Percentiles rank a stretch among this genome's conserved stretches.
Conservation (phyloP, 2,113 vertebrate species). For the Lethenteron reissneri region DNA sequence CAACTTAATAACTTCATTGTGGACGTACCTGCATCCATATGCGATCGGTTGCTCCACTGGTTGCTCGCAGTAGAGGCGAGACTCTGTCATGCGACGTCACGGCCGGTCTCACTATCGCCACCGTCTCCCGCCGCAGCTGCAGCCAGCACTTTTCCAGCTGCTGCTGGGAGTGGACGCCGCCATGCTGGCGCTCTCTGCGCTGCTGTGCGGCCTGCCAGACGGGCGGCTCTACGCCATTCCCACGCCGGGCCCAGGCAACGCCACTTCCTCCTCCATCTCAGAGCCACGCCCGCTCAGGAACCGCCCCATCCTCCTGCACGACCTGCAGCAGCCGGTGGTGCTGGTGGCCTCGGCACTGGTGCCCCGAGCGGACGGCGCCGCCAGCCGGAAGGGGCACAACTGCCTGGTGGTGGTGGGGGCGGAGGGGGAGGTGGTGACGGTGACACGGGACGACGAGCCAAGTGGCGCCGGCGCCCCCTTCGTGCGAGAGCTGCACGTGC, state of each 20-base stretch:
- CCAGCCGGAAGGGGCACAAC: background rate
- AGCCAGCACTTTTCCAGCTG: background rate
- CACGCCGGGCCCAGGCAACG: background rate
- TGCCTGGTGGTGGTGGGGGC: slow-evolving; percentile 5
- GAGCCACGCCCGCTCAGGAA: background rate
- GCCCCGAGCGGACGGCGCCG: background rate
- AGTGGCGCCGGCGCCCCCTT: background rate
- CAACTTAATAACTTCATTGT: too few species aligned
- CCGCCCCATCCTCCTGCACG: background rate
- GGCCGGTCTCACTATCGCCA: too few species aligned
- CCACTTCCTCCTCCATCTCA: background rate
- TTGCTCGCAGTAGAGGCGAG: too few species aligned
- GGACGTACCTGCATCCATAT: too few species aligned
- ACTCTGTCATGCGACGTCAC: too few species aligned
- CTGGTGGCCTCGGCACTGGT: background rate
- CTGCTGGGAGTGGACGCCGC: background rate
- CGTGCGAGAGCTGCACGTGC: slow-evolving; percentile 3
- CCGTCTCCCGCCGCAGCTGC: too few species aligned
- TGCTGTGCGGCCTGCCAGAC: slow-evolving; percentile 3
- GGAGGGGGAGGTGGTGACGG: background rate
- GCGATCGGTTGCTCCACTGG: too few species aligned
- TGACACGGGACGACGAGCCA: background rate
- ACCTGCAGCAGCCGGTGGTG: background rate
- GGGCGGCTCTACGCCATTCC: background rate
- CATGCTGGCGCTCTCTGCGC: background rate